phyloP scores from a whole-genome alignment of 2,113 vertebrate species.

The Hucho hucho region DNA sequence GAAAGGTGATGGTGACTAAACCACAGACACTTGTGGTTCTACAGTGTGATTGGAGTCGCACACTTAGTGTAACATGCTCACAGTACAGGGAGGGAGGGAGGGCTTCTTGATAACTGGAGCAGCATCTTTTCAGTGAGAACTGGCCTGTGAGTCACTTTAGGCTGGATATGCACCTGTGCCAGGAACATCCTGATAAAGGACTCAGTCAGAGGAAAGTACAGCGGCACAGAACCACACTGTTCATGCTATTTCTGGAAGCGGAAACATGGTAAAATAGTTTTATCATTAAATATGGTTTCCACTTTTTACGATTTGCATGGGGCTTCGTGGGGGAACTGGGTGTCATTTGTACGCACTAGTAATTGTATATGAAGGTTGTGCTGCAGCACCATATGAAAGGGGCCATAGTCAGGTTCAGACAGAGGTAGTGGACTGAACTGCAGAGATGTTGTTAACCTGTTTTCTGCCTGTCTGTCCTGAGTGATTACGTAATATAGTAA shows the following conservation, averaged over 20 bases:
- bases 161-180: neutral
- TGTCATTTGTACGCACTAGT: conserved; percentile 35
- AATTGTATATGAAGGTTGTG: conserved; percentile 50
- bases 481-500: conserved; percentile 21
- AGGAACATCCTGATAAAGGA: neutral
- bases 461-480: conserved; percentile 9
- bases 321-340: conserved; percentile 2
- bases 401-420: conserved; percentile 35
- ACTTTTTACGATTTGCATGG: conserved; percentile 24
- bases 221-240: neutral
- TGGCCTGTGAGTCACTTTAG: conserved; percentile 4
- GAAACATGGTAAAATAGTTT: conserved; percentile 23
- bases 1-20: conserved; percentile 27
- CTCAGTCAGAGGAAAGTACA: neutral
- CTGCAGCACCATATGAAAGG: conserved; percentile 17
- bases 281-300: conserved; percentile 32
- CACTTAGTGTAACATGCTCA: conserved; percentile 34
- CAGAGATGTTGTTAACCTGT: conserved; percentile 43
- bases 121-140: neutral
- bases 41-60: conserved; percentile 41
- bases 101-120: neutral
- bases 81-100: neutral
- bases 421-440: conserved; percentile 30
- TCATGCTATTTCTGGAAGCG: neutral
- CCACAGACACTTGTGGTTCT: conserved; percentile 39